Conservation (phyloP, 2,888 invertebrate genomes). For the Drosophila birchii region DNA sequence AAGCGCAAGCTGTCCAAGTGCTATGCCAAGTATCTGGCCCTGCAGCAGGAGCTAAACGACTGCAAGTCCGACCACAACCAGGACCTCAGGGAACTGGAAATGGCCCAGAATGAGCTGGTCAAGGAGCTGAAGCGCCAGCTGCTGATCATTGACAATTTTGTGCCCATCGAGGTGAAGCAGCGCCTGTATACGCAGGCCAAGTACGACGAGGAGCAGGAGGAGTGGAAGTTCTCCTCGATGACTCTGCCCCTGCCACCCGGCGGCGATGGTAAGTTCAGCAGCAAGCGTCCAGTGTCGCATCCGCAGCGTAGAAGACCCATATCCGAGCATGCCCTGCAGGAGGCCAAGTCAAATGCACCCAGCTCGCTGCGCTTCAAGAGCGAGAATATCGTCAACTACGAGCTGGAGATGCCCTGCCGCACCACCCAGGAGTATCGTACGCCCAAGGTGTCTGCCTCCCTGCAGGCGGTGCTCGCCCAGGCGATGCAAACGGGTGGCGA, state of each 20-base stretch:
- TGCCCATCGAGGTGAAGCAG: constrained; percentile 92
- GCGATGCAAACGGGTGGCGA: constrained; percentile 84
- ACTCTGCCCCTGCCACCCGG: constrained; percentile 82
- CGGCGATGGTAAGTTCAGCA: constrained; percentile 81
- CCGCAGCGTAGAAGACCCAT: constrained; percentile 88
- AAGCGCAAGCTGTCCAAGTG: constrained; percentile 96
- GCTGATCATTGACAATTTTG: constrained; percentile 95
- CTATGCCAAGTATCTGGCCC: constrained; percentile 90
- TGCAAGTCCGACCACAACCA: constrained; percentile 94
- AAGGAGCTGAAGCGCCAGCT: constrained; percentile 95
- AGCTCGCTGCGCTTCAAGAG: constrained; percentile 82
- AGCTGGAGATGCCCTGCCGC: constrained; percentile 85
- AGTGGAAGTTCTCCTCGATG: constrained; percentile 87
- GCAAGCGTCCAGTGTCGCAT: constrained; percentile 88
- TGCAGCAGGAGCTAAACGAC: constrained; percentile 92
- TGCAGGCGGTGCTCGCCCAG: constrained; percentile 85
- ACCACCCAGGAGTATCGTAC: constrained; percentile 85
- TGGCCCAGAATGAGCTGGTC: constrained; percentile 95
- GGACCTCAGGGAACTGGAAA: constrained; percentile 96
- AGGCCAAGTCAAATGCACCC: constrained; percentile 81
- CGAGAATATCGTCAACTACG: constrained; percentile 84
- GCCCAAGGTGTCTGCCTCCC: constrained; percentile 84
- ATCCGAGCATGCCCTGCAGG: constrained; percentile 86
- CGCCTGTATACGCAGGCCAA: constrained; percentile 90
- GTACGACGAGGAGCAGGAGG: constrained; percentile 93